A percentile compares a stretch with the other conserved stretches of the same genome.
Conservation (phyloP, 2,113 vertebrate species). For the Gallinago paraguaiae region DNA sequence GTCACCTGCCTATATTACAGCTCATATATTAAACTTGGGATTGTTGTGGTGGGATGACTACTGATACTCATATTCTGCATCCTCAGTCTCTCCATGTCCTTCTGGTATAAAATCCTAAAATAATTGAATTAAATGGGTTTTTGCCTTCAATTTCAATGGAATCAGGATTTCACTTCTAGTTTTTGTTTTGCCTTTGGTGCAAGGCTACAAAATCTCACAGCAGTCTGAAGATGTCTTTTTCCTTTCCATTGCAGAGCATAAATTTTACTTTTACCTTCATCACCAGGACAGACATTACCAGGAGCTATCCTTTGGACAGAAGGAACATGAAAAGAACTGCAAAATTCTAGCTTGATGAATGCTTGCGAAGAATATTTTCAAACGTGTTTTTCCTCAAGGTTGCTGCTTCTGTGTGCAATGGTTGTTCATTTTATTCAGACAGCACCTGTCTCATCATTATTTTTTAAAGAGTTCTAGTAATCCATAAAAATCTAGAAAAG, state of each 20-base stretch:
- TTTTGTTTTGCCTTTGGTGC: constrained; percentile 22
- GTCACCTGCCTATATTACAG: background rate
- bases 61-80: background rate
- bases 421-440: constrained; percentile 34
- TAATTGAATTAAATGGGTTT: constrained; percentile 2
- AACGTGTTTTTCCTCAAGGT: constrained; percentile 58
- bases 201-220: constrained; percentile 20
- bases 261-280: constrained; percentile 50
- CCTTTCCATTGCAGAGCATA: constrained; percentile 5
- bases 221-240: constrained; percentile 27
- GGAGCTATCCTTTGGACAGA: constrained; percentile 58
- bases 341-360: constrained; percentile 40
- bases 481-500: constrained; percentile 12
- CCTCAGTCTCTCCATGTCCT: background rate
- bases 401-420: constrained; percentile 7
- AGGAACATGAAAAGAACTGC: constrained; percentile 32
- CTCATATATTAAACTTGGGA: background rate
- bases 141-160: background rate
- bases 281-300: constrained; percentile 29
- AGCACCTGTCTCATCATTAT: constrained; percentile 40
- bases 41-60: background rate
- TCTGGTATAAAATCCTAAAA: background rate
- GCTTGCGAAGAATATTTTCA: constrained; percentile 13
- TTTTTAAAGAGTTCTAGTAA: constrained; percentile 29
- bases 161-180: background rate